These are phyloP conservation scores for Arctopsyche grandis DNA, from an alignment of 1,140 invertebrate genomes.

Conservation along the genomic window DNA sequence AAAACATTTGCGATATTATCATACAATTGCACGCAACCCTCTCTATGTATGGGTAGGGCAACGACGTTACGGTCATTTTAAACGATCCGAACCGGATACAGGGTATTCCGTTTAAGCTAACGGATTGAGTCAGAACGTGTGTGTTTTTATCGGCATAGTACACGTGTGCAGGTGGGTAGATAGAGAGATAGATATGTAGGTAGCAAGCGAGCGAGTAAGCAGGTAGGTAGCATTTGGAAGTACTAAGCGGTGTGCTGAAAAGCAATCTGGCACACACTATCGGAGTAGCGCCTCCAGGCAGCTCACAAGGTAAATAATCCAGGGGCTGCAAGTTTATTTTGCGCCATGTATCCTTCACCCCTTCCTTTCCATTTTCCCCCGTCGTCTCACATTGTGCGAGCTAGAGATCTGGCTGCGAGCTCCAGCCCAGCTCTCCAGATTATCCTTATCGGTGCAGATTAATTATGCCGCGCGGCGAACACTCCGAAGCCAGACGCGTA, in stretches of 20 bases:
- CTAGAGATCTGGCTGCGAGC: neutral
- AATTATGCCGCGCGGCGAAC: conserved; percentile 22
- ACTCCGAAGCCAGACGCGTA: conserved; percentile 2
- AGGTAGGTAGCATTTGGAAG: too few relatives aligned
- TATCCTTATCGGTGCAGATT: conserved; percentile 38
- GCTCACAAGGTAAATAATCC: conserved; percentile 19
- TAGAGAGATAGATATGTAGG: neutral
- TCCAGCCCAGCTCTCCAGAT: conserved; percentile 6
- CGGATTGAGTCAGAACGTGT: neutral
- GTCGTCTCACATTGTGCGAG: neutral
- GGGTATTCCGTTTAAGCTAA: too few relatives aligned
- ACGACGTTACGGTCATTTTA: too few relatives aligned
- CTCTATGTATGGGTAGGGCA: too few relatives aligned
- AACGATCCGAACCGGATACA: too few relatives aligned
- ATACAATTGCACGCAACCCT: too few relatives aligned
- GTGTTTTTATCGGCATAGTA: neutral
- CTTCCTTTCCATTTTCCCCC: neutral
- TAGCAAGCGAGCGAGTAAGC: neutral
- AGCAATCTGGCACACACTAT: neutral
- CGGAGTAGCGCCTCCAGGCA: neutral
- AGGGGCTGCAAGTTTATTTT: conserved; percentile 18
- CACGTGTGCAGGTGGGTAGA: neutral
- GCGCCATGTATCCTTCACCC: neutral
- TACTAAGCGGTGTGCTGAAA: neutral
- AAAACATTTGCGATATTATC: too few relatives aligned